Evolutionary conservation across 2,113 vertebrate genomes (phyloP), one percentile per base, ranked within the genome.

Genomic region (Corvus cornix): DNA sequence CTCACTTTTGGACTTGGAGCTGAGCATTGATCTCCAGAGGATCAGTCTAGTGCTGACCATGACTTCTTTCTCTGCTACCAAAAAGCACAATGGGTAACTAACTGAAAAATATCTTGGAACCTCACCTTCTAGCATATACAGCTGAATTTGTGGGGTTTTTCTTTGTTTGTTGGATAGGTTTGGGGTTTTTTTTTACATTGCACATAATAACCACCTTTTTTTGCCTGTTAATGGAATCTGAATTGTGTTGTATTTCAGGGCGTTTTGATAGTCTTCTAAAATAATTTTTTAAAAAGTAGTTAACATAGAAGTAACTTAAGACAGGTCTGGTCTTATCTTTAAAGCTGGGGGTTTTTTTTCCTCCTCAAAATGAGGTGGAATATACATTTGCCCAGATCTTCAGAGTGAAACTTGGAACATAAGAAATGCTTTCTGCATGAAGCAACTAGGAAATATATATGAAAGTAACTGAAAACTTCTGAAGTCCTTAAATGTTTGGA

Each of bases 401-500:
- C 62, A n/a, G 63, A 66, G 46, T 76, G 46, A 80, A 95, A 73
- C 15, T 85, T 89, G 37, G n/a, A 76, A 77, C 33, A 7, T 58
- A 64, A 87, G 58, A 82, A 94, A 74, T 73, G 59, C 63, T 90
- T 95, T 85, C 89, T 90, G 39, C 63, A 35, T 63, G 62, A 83
- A 90, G 63, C 62, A 88, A 19, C 74, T 83, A 80, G 63, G 75
- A 96, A 85, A 76, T 41, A 43, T 83, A 55, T 91, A 80, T n/a
- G 64, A 89, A 96, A 95, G 78, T 84, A 92, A 82, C 73, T 59
- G 56, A 86, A 95, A 90, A 84, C 76, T 84, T 84, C 80, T 92
- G 60, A 96, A 81, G 73, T 92, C 81, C 84, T 93, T 93, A 95
- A 96, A 95, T 96, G 74, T 93, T 96, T 97, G 94, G 87, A 89